Conservation (phyloP, 2,888 invertebrate genomes). For the Abrostola triplasia region DNA sequence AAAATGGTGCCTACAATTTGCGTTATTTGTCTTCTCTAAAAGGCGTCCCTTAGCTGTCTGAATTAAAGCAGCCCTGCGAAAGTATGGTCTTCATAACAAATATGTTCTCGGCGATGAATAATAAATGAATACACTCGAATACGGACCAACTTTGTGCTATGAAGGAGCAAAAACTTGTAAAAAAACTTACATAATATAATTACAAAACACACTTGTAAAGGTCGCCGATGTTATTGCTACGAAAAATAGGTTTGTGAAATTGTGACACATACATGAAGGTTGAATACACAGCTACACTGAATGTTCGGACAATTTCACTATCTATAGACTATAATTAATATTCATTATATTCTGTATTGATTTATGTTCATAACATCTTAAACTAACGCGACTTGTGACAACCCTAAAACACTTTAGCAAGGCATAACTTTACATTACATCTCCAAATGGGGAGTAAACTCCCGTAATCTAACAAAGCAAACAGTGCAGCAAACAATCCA, state of each 20-base stretch:
- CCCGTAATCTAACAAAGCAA: slow-evolving; percentile 12
- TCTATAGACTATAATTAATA: too few species aligned
- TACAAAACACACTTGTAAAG: too few species aligned
- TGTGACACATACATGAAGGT: neutral
- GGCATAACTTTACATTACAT: neutral
- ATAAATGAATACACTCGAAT: slow-evolving; percentile 28
- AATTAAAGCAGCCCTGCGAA: slow-evolving; percentile 37
- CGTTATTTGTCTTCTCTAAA: slow-evolving; percentile 38
- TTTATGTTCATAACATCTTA: neutral
- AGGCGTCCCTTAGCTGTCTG: slow-evolving; percentile 26
- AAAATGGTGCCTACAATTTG: slow-evolving; percentile 23
- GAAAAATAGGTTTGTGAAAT: neutral
- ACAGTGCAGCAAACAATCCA: slow-evolving; percentile 28
- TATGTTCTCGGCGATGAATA: slow-evolving; percentile 39
- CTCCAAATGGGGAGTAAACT: neutral
- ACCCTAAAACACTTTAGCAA: slow-evolving; percentile 10
- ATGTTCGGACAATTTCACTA: neutral
- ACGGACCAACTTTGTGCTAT: slow-evolving; percentile 15
- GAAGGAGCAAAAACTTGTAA: slow-evolving; percentile 17
- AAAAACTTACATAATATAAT: slow-evolving; percentile 5
- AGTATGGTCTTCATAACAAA: slow-evolving; percentile 48
- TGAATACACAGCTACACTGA: neutral
- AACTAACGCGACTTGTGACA: slow-evolving; percentile 27
- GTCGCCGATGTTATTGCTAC: too few species aligned
- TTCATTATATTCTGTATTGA: neutral